phyloP scores from a whole-genome alignment of 2,113 vertebrate genomes.

The Stigmatopora nigra region DNA sequence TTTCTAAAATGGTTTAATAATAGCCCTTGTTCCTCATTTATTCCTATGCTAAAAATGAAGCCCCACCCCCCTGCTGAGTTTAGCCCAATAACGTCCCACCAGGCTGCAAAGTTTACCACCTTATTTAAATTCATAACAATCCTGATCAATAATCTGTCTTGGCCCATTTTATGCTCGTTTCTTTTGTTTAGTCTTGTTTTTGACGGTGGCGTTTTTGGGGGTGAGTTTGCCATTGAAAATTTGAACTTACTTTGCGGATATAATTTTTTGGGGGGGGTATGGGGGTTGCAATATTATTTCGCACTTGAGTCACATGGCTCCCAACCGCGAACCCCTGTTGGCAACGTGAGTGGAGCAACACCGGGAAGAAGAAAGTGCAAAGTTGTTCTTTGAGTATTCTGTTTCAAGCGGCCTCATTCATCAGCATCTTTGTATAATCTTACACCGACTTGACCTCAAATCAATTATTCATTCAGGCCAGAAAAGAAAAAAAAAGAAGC shows the following conservation, averaged over 20 bases:
- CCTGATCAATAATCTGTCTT: not conserved
- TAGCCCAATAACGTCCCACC: not conserved
- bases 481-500: constrained; percentile 5
- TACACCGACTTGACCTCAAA: constrained; percentile 48
- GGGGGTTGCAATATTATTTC: no score
- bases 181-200: not conserved
- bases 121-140: not conserved
- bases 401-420: constrained; percentile 40
- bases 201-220: no score
- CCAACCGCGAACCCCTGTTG: not conserved
- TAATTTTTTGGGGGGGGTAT: no score
- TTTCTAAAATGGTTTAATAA: no score
- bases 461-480: constrained; percentile 54
- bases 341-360: constrained; percentile 5
- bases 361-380: constrained; percentile 6
- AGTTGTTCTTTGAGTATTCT: constrained; percentile 30
- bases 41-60: not conserved
- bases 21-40: not conserved
- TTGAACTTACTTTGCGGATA: no score
- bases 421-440: constrained; percentile 41
- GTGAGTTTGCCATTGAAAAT: no score
- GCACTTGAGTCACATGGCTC: not conserved
- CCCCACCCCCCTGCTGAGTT: not conserved
- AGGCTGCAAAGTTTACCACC: not conserved
- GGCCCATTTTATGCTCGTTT: not conserved